These are phyloP conservation scores for Caenorhabditis afra DNA, from an alignment of 2,888 invertebrate genomes.

Conservation along the genomic window DNA sequence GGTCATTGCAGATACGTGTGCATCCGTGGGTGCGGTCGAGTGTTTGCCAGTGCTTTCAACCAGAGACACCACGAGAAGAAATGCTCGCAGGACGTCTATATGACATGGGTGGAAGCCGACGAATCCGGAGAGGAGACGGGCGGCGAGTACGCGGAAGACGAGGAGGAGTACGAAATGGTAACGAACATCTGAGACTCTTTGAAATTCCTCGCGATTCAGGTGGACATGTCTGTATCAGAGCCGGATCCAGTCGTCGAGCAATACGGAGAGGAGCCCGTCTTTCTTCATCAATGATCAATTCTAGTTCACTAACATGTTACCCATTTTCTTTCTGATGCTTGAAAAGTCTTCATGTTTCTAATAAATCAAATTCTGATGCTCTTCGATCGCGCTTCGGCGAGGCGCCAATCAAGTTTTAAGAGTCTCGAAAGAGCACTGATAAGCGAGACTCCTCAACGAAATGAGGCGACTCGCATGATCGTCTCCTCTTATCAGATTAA, in stretches of 20 bases:
- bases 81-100: slow-evolving; percentile 42
- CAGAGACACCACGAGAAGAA: slow-evolving; percentile 65
- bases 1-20: slow-evolving; percentile 68
- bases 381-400: background rate
- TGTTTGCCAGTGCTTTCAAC: slow-evolving; percentile 62
- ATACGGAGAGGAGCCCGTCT: slow-evolving; percentile 35
- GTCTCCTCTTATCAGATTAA: slow-evolving; percentile 7
- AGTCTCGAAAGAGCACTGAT: background rate
- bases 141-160: slow-evolving; percentile 30
- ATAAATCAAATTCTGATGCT: background rate
- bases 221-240: slow-evolving; percentile 13
- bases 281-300: slow-evolving; percentile 45
- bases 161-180: slow-evolving; percentile 20
- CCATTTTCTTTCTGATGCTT: slow-evolving; percentile 7
- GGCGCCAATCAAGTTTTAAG: slow-evolving; percentile 18
- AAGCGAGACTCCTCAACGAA: slow-evolving; percentile 3
- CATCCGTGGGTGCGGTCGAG: slow-evolving; percentile 73
- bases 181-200: background rate
- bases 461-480: slow-evolving; percentile 9
- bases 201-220: slow-evolving; percentile 6
- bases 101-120: slow-evolving; percentile 20
- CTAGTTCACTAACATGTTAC: background rate
- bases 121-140: slow-evolving; percentile 24
- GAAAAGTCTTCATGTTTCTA: background rate
- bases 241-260: slow-evolving; percentile 8